A percentile compares a stretch with the other conserved stretches of the same genome.
Conservation (phyloP, 2,797 vertebrate genomes). For the Pitangus sulphuratus region DNA sequence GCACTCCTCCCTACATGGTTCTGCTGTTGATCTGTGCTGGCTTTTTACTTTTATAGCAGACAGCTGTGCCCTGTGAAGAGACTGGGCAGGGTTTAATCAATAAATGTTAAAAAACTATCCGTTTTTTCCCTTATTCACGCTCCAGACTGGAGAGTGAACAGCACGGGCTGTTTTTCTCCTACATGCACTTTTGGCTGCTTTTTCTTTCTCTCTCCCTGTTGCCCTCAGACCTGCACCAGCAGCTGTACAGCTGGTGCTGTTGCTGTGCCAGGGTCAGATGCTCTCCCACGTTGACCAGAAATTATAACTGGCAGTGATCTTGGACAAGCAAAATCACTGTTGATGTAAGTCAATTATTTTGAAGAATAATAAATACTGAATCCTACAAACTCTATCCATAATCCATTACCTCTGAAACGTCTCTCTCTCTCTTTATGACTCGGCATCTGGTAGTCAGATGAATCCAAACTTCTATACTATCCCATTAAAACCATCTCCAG, state of each 20-base stretch:
- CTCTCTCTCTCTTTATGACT: slow-evolving; percentile 10
- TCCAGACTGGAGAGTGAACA: background rate
- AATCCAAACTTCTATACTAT: slow-evolving; percentile 4
- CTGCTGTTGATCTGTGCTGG: background rate
- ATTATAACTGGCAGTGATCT: background rate
- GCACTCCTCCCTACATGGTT: background rate
- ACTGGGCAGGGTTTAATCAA: background rate
- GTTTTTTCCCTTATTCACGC: background rate
- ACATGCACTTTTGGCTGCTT: background rate
- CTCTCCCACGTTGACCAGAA: background rate
- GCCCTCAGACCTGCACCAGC: background rate
- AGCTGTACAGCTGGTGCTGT: background rate
- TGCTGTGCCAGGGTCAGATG: background rate
- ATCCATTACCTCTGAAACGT: slow-evolving; percentile 6
- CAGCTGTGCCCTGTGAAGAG: background rate
- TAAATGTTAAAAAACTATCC: background rate
- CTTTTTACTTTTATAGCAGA: background rate
- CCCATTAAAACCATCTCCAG: background rate
- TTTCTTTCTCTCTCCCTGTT: background rate
- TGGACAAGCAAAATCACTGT: background rate
- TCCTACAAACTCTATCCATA: background rate
- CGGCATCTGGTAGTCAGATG: slow-evolving; percentile 22
- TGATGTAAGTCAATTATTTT: background rate
- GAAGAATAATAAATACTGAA: background rate
- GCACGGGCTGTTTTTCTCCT: background rate